Base-by-base conservation (phyloP, 2,888 invertebrate species). In the Aphrophora alni region DNA sequence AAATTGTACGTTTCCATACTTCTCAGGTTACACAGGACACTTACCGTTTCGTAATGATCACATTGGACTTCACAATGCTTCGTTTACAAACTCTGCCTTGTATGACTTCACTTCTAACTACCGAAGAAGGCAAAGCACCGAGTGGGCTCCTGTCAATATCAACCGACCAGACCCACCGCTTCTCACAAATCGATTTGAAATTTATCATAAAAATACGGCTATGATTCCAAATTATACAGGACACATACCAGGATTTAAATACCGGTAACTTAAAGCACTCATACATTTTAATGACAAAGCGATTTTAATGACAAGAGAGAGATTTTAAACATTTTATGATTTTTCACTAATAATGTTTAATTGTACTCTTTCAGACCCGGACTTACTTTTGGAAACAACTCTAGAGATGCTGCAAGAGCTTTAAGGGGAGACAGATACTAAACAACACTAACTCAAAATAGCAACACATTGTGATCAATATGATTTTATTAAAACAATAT, bases 171-270 rank as follows among this genome's bases (percentile, higher is more conserved):
- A 90, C 86, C 90, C 90, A n/a, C 90, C 90, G 0, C 85, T 89
- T 24, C 83, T 89, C n/a, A 88, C 89, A 72, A 89, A 89, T 84
- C 89, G 90, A 0, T 87, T 92, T 14, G 91, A 93, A 86, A 92
- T 95, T 82, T 95, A 95, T 86, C 93, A 93, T 86, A 92, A 92
- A 82, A 92, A 94, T 84, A 90, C 93, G 51, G 94, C 95, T 5
- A 91, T 95, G 89, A 87, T 94, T 84, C 95, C 95, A 0, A 93
- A 92, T 88, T 95, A 95, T 88, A 91, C 92, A 1, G 95, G 95
- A 0, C 95, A 95, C 86, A 93, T 95, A 77, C 95, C 95, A 0
- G 95, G 95, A 24, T 90, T 90, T 80, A 89, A 90, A 85, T 95
- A 93, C 88, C 92, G 94, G 93, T 93, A 87, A 87, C 33, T 33